phyloP scores from a whole-genome alignment of 2,888 invertebrate species.

The Diarsia brunnea region DNA sequence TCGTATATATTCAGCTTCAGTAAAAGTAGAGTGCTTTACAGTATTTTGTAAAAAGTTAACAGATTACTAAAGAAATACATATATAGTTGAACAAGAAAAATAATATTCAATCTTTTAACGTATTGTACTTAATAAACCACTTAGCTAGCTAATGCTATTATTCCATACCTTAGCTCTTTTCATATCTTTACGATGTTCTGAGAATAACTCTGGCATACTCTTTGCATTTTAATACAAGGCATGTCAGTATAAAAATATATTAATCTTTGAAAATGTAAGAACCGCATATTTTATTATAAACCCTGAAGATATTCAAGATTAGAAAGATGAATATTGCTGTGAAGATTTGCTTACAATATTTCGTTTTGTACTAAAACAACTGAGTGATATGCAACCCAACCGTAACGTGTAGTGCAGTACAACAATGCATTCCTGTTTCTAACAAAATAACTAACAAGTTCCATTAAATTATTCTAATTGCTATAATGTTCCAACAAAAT shows the following conservation, averaged over 20 bases:
- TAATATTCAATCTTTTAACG: neutral
- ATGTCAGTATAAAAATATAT: conserved; percentile 12
- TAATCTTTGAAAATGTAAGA: conserved; percentile 1
- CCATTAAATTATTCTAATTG: conserved; percentile 48
- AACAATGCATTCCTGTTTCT: conserved; percentile 14
- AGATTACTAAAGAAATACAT: neutral
- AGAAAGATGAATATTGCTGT: neutral
- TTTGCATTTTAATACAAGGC: conserved; percentile 19
- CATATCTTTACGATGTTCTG: conserved; percentile 9
- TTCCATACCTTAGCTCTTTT: conserved; percentile 21
- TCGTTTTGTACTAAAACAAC: neutral
- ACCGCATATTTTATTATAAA: conserved; percentile 4
- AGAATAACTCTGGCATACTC: conserved; percentile 22
- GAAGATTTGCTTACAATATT: neutral
- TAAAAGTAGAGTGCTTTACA: neutral
- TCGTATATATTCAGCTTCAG: too few relatives aligned
- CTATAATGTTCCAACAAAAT: conserved; percentile 30
- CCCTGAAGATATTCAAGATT: neutral
- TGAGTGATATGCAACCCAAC: neutral
- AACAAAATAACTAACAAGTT: conserved; percentile 22
- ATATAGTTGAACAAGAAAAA: neutral
- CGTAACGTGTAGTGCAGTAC: neutral
- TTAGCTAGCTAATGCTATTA: conserved; percentile 10
- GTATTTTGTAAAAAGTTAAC: neutral
- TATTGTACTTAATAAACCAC: conserved; percentile 1